phyloP scores from a whole-genome alignment of 1,140 invertebrate species.

The Watersipora subatra region DNA sequence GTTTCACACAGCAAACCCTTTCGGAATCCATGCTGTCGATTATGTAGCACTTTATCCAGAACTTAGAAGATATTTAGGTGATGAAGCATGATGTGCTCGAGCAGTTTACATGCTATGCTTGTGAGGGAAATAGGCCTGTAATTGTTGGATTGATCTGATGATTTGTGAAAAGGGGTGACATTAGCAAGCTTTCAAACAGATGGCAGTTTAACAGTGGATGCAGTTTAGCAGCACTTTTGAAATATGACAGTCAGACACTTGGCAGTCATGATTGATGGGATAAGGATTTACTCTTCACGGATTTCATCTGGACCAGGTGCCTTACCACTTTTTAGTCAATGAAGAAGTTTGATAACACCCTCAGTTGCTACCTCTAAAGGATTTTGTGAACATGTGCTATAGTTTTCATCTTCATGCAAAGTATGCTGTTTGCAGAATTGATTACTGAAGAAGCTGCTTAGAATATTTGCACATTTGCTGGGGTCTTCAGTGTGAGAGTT shows the following conservation, averaged over 20 bases:
- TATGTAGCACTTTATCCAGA: constrained; percentile 6
- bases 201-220: neutral
- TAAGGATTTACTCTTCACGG: neutral
- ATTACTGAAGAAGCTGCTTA: neutral
- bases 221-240: neutral
- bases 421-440: neutral
- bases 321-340: neutral
- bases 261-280: neutral
- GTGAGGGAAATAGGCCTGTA: constrained; percentile 11
- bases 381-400: neutral
- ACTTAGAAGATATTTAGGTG: constrained; percentile 9
- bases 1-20: constrained; percentile 8
- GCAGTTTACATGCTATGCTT: constrained; percentile 11
- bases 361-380: neutral
- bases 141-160: constrained; percentile 4
- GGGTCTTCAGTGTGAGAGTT: neutral
- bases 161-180: neutral
- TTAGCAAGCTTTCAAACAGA: neutral
- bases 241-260: neutral
- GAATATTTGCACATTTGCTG: neutral
- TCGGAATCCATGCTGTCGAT: constrained; percentile 10
- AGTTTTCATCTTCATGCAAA: neutral
- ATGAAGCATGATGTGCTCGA: constrained; percentile 11
- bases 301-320: neutral
- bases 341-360: neutral